Percentiles rank a stretch among this genome's conserved stretches.
Evolutionary conservation across 2,888 invertebrate species (phyloP).

Genomic region (Stenurella melanura): DNA sequence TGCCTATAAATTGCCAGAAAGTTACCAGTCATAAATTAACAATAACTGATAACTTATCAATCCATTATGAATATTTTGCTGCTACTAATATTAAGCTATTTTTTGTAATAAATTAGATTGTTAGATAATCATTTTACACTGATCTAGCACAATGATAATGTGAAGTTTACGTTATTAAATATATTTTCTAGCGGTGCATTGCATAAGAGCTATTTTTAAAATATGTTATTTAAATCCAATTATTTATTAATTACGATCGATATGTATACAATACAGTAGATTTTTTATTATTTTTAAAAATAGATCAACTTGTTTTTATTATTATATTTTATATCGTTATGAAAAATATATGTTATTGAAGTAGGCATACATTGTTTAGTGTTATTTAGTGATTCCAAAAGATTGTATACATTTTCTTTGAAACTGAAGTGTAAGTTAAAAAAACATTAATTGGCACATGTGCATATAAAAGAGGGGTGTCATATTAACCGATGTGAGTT

Average conservation of each 20-base stretch:
- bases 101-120: background rate
- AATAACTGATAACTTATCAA: background rate
- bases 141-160: background rate
- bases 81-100: background rate
- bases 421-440: background rate
- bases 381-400: slow-evolving; percentile 5
- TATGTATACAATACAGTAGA: background rate
- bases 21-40: background rate
- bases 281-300: slow-evolving; percentile 9
- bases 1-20: slow-evolving; percentile 5
- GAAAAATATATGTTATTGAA: slow-evolving; percentile 11
- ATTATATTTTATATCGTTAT: slow-evolving; percentile 30
- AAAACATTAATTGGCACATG: background rate
- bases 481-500: too few species aligned
- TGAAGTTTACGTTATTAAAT: too few species aligned
- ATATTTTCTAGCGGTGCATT: background rate
- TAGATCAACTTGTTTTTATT: slow-evolving; percentile 23
- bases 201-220: background rate
- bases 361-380: slow-evolving; percentile 18
- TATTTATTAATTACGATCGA: slow-evolving; percentile 7
- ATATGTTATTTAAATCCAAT: background rate
- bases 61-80: background rate
- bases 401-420: background rate
- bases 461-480: background rate
- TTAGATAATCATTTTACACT: background rate